phyloP scores from a whole-genome alignment of 2,113 vertebrate genomes.

The Urocynchramus pylzowi region DNA sequence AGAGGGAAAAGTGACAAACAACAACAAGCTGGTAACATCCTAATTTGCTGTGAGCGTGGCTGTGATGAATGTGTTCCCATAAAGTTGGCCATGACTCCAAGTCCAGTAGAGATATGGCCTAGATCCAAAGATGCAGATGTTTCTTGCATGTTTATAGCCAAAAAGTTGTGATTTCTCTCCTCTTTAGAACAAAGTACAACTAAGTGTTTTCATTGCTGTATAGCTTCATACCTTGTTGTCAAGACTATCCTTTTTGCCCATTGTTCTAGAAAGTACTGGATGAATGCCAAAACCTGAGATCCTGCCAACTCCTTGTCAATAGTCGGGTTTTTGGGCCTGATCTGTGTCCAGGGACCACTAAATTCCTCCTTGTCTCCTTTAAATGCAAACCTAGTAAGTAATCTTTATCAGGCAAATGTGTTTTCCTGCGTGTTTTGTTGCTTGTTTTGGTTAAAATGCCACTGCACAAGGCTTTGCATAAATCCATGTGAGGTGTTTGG shows the following conservation, averaged over 20 bases:
- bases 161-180: background rate
- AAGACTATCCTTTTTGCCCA: constrained; percentile 69
- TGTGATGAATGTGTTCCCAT: background rate
- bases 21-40: background rate
- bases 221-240: constrained; percentile 47
- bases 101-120: background rate
- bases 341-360: constrained; percentile 89
- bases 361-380: constrained; percentile 94
- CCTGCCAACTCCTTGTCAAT: constrained; percentile 89
- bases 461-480: background rate
- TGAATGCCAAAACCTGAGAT: constrained; percentile 92
- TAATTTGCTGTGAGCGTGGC: background rate
- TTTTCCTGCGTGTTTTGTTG: background rate
- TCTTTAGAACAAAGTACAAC: background rate
- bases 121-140: background rate
- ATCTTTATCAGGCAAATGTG: constrained; percentile 15
- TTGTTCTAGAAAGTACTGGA: constrained; percentile 91
- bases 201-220: background rate
- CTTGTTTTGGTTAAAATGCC: constrained; percentile 10
- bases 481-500: background rate
- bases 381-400: constrained; percentile 97
- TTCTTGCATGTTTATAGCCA: background rate
- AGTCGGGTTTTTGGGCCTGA: constrained; percentile 92
- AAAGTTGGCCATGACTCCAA: background rate
- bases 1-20: background rate